Evolutionary conservation across 2,888 invertebrate species (phyloP), one percentile per base, ranked within the genome.

Genomic region (Suillia variegata): DNA sequence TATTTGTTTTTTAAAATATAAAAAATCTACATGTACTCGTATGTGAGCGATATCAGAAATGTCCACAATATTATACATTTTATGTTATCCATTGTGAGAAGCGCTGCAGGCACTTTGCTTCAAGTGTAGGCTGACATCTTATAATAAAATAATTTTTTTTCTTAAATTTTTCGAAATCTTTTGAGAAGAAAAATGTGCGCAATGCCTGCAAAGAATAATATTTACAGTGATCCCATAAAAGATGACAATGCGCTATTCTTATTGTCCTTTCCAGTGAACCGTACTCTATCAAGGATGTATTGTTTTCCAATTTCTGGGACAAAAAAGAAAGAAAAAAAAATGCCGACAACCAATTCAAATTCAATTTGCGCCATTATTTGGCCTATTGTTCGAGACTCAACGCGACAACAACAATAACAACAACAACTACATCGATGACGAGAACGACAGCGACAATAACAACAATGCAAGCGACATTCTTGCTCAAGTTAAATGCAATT

Each of bases 281-380:
- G 56, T 51, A 53, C 55, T 59, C 56, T 45, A 65, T 58, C 63
- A 38, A 58, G 56, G 54, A 54, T 57, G 58, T 64, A 74, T 73
- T 73, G 73, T 73, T 74, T 73, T 73, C 73, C 62, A 69, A 71
- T 63, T 48, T 63, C 60, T 62, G 67, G 69, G 69, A 65, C 59
- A 73, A 73, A 70, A 59, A 69, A 66, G 64, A 65, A 54, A 73
- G 72, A 70, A 59, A 69, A 66, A 64, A 65, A 38, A 58, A 55
- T 58, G 57, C 64, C 70, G 63, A 62, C 68, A 70, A 71, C 70
- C 78, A 78, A 77, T 77, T 78, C 76, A 77, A 77, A 77, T 77
- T 78, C 78, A 77, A 77, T 78, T 77, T 78, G 72, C 70, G 63
- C 74, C 70, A 75, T 78, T 77, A 76, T 78, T 67, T 65, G 68